Evolutionary conservation across 2,797 vertebrate genomes (phyloP).

Genomic region (Huso huso): DNA sequence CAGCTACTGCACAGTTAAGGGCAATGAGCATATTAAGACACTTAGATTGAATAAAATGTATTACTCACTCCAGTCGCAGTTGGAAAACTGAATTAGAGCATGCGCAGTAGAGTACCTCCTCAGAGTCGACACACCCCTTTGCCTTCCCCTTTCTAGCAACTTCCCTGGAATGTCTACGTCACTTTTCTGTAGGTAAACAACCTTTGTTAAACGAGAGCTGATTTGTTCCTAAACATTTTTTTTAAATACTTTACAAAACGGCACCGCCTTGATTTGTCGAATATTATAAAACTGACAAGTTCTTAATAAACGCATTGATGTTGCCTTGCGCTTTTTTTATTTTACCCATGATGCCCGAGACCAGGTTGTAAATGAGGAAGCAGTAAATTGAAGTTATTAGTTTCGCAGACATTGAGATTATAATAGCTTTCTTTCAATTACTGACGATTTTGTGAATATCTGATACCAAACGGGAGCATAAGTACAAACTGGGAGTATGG

Average conservation of each 20-base stretch:
- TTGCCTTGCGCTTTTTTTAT: background rate
- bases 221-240: background rate
- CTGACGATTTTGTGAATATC: background rate
- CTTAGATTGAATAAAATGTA: too few relatives aligned
- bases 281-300: background rate
- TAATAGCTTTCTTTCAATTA: background rate
- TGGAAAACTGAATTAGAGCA: background rate
- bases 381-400: conserved; percentile 6
- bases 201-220: too few relatives aligned
- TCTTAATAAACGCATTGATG: background rate
- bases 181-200: conserved; percentile 1
- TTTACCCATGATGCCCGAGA: conserved; percentile 15
- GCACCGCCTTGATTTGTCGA: background rate
- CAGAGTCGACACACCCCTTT: background rate
- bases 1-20: too few relatives aligned
- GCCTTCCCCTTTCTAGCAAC: conserved; percentile 14
- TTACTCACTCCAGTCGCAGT: too few relatives aligned
- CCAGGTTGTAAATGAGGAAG: conserved; percentile 16
- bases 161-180: conserved; percentile 13
- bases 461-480: background rate
- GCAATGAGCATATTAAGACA: too few relatives aligned
- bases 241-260: background rate
- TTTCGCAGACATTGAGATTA: conserved; percentile 12
- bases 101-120: conserved; percentile 5
- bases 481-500: conserved; percentile 38